phyloP scores from a whole-genome alignment of 2,113 vertebrate species.

The Perca schrenkii region DNA sequence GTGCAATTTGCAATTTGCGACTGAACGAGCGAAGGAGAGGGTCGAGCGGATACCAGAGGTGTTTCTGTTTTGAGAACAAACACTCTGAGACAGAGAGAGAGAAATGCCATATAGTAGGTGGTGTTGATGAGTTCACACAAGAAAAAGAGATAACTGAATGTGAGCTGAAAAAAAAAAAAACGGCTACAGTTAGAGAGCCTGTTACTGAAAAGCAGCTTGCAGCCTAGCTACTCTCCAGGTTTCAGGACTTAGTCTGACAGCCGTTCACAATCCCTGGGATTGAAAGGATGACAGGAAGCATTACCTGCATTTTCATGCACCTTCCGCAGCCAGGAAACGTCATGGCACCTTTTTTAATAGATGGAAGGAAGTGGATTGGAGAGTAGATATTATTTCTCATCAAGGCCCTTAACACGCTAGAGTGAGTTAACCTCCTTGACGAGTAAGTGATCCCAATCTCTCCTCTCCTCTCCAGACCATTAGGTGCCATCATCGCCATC shows the following conservation, averaged over 20 bases:
- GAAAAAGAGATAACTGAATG: background rate
- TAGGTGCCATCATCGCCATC: background rate
- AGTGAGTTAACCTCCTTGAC: constrained; percentile 31
- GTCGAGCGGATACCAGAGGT: background rate
- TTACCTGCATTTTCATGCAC: background rate
- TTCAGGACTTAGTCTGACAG: constrained; percentile 30
- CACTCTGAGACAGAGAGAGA: background rate
- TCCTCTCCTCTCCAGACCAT: constrained; percentile 1
- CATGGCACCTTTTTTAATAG: constrained; percentile 10
- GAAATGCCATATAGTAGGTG: background rate
- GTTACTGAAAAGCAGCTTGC: constrained; percentile 21
- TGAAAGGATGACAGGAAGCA: constrained; percentile 32
- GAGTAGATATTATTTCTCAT: constrained; percentile 16
- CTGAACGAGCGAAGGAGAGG: background rate
- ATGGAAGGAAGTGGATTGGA: background rate
- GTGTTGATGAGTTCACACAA: constrained; percentile 26
- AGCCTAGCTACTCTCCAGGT: background rate
- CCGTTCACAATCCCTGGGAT: constrained; percentile 31
- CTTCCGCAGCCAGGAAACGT: background rate
- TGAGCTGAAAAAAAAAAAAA: background rate
- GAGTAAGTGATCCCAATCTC: constrained; percentile 18
- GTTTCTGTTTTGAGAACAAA: constrained; percentile 17
- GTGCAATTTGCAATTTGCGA: background rate
- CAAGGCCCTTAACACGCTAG: background rate
- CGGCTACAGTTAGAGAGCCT: background rate